Conservation (phyloP, 2,797 vertebrate species). For the Dipus sagitta region DNA sequence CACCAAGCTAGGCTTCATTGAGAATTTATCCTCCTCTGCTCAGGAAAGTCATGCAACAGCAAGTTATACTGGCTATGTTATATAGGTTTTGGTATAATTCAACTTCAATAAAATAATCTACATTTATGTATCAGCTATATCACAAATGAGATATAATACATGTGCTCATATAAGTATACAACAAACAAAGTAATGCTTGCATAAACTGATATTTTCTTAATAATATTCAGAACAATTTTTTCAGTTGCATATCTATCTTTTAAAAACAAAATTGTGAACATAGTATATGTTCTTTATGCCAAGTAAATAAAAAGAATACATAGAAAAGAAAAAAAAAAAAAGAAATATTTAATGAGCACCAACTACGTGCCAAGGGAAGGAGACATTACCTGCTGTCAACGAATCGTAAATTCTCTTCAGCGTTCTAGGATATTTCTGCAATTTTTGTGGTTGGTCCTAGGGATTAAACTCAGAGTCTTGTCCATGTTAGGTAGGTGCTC, state of each 20-base stretch:
- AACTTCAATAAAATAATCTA: not conserved
- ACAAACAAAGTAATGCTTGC: not conserved
- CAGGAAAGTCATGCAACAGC: not conserved
- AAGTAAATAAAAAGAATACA: not conserved
- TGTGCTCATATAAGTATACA: too few species aligned
- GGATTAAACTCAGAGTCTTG: not conserved
- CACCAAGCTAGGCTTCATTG: not conserved
- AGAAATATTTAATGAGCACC: not conserved
- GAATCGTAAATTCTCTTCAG: constrained; percentile 38
- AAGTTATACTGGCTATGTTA: not conserved
- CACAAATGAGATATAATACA: not conserved
- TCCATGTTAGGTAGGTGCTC: not conserved
- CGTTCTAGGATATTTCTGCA: not conserved
- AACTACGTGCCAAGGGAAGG: not conserved
- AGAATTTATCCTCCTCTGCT: not conserved
- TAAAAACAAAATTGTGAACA: not conserved
- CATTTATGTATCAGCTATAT: not conserved
- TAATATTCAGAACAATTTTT: not conserved
- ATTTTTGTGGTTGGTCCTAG: not conserved
- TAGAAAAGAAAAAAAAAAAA: not conserved
- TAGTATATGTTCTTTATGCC: not conserved
- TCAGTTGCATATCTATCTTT: not conserved
- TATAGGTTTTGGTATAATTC: not conserved
- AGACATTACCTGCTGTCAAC: not conserved
- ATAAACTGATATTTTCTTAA: not conserved